Conservation (phyloP, 2,113 vertebrate genomes). For the Scophthalmus maximus region DNA sequence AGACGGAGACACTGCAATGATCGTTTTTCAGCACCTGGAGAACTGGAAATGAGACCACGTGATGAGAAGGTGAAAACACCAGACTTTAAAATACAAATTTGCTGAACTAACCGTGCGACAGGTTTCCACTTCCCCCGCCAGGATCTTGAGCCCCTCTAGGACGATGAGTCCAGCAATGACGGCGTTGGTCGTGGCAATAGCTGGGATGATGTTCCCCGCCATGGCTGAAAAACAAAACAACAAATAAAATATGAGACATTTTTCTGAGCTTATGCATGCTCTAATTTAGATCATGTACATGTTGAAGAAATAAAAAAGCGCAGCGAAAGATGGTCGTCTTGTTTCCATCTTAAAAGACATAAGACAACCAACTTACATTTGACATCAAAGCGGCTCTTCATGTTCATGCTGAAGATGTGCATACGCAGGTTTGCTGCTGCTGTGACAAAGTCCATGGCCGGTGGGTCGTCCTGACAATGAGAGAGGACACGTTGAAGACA, state of each 20-base stretch:
- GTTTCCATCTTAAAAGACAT: too few species aligned
- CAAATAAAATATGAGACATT: background rate
- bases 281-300: background rate
- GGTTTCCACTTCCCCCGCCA: conserved; percentile 92
- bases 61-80: too few species aligned
- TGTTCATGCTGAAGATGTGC: conserved; percentile 99
- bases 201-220: conserved; percentile 99
- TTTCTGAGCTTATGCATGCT: background rate
- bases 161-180: conserved; percentile 97
- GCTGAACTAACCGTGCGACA: conserved; percentile 90
- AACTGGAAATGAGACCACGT: too few species aligned
- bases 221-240: conserved; percentile 87
- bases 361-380: conserved; percentile 89
- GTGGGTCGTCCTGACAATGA: conserved; percentile 91
- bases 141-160: conserved; percentile 93
- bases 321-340: too few species aligned
- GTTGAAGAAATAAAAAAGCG: too few species aligned
- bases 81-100: too few species aligned
- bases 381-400: conserved; percentile 98
- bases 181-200: conserved; percentile 98
- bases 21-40: too few species aligned
- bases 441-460: conserved; percentile 98
- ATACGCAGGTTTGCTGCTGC: conserved; percentile 96
- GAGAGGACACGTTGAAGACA: background rate
- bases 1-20: too few species aligned